Evolutionary conservation across 2,113 vertebrate species (phyloP).

Genomic region (Anser brachyrhynchus): DNA sequence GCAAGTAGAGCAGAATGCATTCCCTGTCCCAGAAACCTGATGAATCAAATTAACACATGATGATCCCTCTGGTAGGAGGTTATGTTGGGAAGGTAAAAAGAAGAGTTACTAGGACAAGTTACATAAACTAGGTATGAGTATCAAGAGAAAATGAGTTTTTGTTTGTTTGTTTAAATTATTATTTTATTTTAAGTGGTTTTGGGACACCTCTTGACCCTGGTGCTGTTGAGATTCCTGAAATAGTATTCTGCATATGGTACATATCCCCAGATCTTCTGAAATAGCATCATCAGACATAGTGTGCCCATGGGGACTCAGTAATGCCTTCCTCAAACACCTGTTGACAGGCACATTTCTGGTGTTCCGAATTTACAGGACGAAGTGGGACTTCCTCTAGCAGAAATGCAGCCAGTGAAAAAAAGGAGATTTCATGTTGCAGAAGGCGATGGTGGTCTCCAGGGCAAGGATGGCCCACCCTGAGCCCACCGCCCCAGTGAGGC

Average conservation of each 20-base stretch:
- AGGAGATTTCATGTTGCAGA: not conserved
- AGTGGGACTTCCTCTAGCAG: not conserved
- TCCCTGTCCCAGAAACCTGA: not conserved
- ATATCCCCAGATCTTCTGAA: not conserved
- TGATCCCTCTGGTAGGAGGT: not conserved
- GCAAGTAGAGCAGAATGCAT: not conserved
- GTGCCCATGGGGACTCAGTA: not conserved
- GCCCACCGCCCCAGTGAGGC: not conserved
- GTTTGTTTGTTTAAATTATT: not conserved
- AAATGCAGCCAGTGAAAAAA: not conserved
- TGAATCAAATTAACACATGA: constrained; percentile 28
- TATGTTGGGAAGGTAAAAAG: not conserved
- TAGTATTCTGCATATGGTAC: not conserved
- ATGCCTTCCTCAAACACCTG: not conserved
- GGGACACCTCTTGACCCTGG: not conserved
- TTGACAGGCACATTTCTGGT: not conserved
- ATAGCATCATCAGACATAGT: not conserved
- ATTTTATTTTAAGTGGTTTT: not conserved
- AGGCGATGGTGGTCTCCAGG: not conserved
- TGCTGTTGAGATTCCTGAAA: not conserved
- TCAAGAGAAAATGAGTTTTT: not conserved
- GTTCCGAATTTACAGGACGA: not conserved
- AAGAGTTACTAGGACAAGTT: not conserved
- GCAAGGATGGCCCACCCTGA: not conserved
- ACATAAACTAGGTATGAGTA: not conserved